Evolutionary conservation across 2,113 vertebrate species (phyloP).

Genomic region (Gnathonemus echidnorhynchus): DNA sequence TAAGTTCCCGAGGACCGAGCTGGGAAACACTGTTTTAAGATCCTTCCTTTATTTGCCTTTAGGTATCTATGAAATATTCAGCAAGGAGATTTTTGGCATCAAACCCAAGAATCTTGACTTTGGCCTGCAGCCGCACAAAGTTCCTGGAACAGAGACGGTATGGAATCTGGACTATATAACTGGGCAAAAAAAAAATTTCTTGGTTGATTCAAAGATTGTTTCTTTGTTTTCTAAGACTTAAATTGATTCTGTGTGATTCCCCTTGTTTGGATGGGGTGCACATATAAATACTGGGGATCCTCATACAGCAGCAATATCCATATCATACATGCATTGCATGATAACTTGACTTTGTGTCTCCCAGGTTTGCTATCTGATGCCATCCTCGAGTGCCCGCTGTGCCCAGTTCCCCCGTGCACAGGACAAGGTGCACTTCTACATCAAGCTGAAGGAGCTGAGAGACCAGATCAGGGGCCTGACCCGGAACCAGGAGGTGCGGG

Average conservation of each 20-base stretch:
- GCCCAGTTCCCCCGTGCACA: slow-evolving; percentile 96
- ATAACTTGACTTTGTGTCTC: neutral
- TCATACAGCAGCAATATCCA: neutral
- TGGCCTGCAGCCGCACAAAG: slow-evolving; percentile 90
- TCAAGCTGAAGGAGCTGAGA: slow-evolving; percentile 89
- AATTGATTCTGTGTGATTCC: neutral
- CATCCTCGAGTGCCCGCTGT: slow-evolving; percentile 93
- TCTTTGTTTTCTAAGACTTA: neutral
- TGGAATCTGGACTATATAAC: slow-evolving; percentile 29
- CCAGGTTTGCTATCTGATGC: slow-evolving; percentile 94
- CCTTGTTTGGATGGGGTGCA: neutral
- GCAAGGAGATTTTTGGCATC: slow-evolving; percentile 94
- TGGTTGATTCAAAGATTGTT: neutral
- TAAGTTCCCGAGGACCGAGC: neutral
- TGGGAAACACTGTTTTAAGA: neutral
- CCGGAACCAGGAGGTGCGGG: slow-evolving; percentile 63
- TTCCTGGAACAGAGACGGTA: slow-evolving; percentile 93
- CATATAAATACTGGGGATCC: neutral
- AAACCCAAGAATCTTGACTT: slow-evolving; percentile 95
- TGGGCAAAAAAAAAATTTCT: neutral
- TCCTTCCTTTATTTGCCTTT: slow-evolving; percentile 24
- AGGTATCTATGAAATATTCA: slow-evolving; percentile 99
- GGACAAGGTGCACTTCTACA: slow-evolving; percentile 97
- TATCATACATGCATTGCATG: neutral
- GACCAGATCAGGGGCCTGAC: slow-evolving; percentile 77